phyloP scores from a whole-genome alignment of 1,140 invertebrate genomes.

The Zaprionus kolodkinae region DNA sequence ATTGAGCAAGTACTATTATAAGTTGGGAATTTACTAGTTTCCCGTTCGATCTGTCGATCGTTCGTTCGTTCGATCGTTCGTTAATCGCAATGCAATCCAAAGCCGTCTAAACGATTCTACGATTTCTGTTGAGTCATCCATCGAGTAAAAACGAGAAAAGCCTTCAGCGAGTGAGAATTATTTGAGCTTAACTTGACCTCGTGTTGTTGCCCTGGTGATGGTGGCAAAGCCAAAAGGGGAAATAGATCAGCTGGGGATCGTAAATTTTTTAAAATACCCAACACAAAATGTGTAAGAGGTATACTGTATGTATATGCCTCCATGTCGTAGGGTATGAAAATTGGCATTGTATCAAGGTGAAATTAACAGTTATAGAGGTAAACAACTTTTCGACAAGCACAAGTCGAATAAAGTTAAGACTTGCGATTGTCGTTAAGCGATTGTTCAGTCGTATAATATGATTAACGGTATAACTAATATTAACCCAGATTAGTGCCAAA shows the following conservation, averaged over 20 bases:
- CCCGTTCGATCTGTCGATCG: background rate
- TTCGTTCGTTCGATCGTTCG: background rate
- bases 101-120: background rate
- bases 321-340: slow-evolving; percentile 27
- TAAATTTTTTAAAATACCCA: background rate
- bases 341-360: slow-evolving; percentile 54
- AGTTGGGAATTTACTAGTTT: background rate
- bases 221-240: background rate
- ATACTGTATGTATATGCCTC: background rate
- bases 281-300: background rate
- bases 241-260: background rate
- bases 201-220: background rate
- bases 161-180: background rate
- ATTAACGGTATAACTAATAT: slow-evolving; percentile 18
- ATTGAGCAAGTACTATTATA: background rate
- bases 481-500: slow-evolving; percentile 21
- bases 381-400: slow-evolving; percentile 30
- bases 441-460: background rate
- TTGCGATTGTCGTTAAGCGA: slow-evolving; percentile 4
- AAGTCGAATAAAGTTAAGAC: slow-evolving; percentile 17
- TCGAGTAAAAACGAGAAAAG: background rate
- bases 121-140: background rate
- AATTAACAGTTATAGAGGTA: slow-evolving; percentile 57
- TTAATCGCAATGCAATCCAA: background rate
- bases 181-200: background rate